Evolutionary conservation across 1,140 invertebrate genomes (phyloP).

Genomic region (Atta colombica): DNA sequence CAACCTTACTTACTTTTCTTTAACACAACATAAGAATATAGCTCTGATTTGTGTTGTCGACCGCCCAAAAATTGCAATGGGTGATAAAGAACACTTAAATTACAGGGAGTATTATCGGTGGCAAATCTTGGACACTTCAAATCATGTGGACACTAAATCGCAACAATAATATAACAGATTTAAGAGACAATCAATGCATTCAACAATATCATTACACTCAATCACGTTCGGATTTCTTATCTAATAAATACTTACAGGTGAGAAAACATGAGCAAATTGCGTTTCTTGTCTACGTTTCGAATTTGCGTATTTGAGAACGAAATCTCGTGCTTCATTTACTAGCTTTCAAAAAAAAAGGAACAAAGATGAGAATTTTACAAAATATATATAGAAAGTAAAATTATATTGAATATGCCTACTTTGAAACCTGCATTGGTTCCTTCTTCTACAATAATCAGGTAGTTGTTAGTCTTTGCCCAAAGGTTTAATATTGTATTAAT

Average conservation of each 20-base stretch:
- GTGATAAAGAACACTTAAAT: conserved; percentile 90
- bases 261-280: conserved; percentile 89
- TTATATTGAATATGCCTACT: conserved; percentile 80
- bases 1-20: conserved; percentile 89
- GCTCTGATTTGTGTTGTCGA: conserved; percentile 85
- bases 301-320: conserved; percentile 87
- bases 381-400: conserved; percentile 9
- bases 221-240: background rate
- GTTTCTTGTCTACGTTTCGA: conserved; percentile 52
- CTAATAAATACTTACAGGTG: conserved; percentile 89
- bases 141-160: conserved; percentile 93
- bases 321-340: conserved; percentile 92
- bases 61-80: conserved; percentile 86
- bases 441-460: conserved; percentile 94
- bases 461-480: conserved; percentile 95
- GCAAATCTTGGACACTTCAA: conserved; percentile 90
- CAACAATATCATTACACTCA: no score
- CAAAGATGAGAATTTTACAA: conserved; percentile 31
- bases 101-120: conserved; percentile 90
- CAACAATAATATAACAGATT: conserved; percentile 34
- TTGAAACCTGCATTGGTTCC: conserved; percentile 93
- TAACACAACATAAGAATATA: conserved; percentile 92
- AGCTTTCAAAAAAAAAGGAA: conserved; percentile 82
- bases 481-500: conserved; percentile 91
- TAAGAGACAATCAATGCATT: background rate